Evolutionary conservation across 2,113 vertebrate genomes (phyloP).

Genomic region (Corvus cornix): DNA sequence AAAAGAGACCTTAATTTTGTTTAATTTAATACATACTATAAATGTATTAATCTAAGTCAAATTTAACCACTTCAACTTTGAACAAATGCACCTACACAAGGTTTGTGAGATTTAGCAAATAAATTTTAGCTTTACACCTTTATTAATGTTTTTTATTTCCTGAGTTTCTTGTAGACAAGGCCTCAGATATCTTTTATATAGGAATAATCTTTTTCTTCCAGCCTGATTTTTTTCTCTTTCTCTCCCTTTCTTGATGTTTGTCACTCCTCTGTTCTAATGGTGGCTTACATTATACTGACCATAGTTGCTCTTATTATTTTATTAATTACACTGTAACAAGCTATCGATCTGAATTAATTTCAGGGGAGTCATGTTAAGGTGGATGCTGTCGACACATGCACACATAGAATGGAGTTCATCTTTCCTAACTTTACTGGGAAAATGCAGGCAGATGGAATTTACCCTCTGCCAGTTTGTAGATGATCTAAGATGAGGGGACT

Average conservation of each 20-base stretch:
- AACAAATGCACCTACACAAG: not conserved
- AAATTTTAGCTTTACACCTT: not conserved
- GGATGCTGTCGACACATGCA: not conserved
- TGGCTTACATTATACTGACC: not conserved
- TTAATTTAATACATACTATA: constrained; percentile 29
- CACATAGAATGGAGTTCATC: not conserved
- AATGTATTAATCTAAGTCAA: constrained; percentile 34
- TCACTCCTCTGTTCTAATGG: not conserved
- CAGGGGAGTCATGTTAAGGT: not conserved
- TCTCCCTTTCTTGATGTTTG: not conserved
- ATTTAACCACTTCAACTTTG: constrained; percentile 31
- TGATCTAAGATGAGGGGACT: not conserved
- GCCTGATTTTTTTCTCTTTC: not conserved
- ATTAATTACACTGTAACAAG: not conserved
- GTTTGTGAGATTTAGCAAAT: not conserved
- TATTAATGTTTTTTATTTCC: not conserved
- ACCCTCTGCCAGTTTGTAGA: not conserved
- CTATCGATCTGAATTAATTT: not conserved
- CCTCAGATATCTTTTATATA: not conserved
- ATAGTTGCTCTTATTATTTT: not conserved
- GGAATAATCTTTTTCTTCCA: not conserved
- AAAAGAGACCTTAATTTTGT: constrained; percentile 28
- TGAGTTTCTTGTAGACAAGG: not conserved
- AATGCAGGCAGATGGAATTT: not conserved
- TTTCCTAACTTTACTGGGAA: not conserved